Evolutionary conservation across 2,888 invertebrate genomes (phyloP).

Genomic region (Rhyacophila evoluta): DNA sequence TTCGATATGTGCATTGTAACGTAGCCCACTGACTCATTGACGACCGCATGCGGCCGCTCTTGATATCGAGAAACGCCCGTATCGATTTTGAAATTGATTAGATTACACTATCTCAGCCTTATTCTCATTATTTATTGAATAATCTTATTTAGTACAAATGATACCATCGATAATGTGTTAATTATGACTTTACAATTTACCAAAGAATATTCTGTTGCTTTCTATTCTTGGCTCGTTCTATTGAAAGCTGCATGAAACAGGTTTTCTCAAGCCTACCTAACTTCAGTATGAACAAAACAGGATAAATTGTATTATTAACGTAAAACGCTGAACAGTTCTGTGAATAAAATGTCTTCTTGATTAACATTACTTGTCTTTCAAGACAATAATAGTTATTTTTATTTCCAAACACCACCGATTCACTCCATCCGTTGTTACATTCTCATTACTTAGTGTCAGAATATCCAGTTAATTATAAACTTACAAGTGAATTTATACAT

Average conservation of each 20-base stretch:
- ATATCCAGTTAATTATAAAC: too few relatives aligned
- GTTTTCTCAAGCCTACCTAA: not conserved
- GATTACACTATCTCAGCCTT: not conserved
- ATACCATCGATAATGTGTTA: not conserved
- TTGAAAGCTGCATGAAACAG: constrained; percentile 4
- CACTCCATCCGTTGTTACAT: not conserved
- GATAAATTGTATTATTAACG: too few relatives aligned
- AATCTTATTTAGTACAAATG: too few relatives aligned
- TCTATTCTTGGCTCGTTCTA: not conserved
- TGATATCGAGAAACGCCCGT: not conserved
- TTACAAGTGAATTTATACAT: too few relatives aligned
- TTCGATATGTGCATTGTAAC: constrained; percentile 2
- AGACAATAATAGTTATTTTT: not conserved
- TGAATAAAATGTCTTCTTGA: too few relatives aligned
- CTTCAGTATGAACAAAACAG: too few relatives aligned
- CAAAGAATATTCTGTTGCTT: not conserved
- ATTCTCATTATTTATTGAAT: too few relatives aligned
- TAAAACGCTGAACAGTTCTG: too few relatives aligned
- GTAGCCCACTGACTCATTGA: constrained; percentile 32
- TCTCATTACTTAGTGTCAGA: too few relatives aligned
- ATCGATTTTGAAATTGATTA: not conserved
- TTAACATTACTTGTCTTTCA: not conserved
- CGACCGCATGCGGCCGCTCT: constrained; percentile 26
- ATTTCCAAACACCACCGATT: not conserved
- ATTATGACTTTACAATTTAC: too few relatives aligned